These are phyloP conservation scores for Zaprionus obscuricornis DNA, from an alignment of 2,888 invertebrate genomes.

Conservation along the genomic window DNA sequence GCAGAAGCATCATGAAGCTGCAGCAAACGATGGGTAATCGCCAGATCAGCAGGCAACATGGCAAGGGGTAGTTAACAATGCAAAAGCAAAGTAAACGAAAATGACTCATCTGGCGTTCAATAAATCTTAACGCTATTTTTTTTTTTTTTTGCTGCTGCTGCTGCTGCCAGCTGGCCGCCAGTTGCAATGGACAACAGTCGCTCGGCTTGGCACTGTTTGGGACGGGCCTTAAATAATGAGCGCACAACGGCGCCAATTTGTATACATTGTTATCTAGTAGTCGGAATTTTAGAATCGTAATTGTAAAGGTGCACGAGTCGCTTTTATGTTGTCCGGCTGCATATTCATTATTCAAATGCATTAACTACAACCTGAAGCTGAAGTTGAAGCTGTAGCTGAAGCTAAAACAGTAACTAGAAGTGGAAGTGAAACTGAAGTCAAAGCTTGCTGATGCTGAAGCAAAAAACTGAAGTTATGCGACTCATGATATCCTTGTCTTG, in stretches of 20 bases:
- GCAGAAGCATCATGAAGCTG: background rate
- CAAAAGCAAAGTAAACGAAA: slow-evolving; percentile 26
- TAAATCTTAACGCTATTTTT: slow-evolving; percentile 64
- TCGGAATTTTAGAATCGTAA: slow-evolving; percentile 20
- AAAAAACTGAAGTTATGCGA: slow-evolving; percentile 46
- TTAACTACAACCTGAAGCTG: slow-evolving; percentile 48
- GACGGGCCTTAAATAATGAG: slow-evolving; percentile 69
- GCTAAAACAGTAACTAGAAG: too few relatives aligned
- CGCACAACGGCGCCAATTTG: slow-evolving; percentile 67
- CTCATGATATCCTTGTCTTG: slow-evolving; percentile 75
- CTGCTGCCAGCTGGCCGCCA: slow-evolving; percentile 50
- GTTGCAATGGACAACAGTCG: slow-evolving; percentile 12
- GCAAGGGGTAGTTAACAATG: background rate
- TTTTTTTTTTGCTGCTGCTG: slow-evolving; percentile 10
- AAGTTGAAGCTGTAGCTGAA: background rate
- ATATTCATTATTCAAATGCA: slow-evolving; percentile 77
- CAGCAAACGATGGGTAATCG: background rate
- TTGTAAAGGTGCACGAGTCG: slow-evolving; percentile 39
- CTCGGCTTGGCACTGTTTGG: slow-evolving; percentile 43
- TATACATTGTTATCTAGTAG: slow-evolving; percentile 69
- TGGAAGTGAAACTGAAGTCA: slow-evolving; percentile 34
- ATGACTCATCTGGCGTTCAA: slow-evolving; percentile 73
- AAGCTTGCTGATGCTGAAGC: too few relatives aligned
- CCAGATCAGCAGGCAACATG: background rate
- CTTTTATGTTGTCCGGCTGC: slow-evolving; percentile 17